Conservation (phyloP, 1,140 invertebrate genomes). For the Sitobion miscanthi region DNA sequence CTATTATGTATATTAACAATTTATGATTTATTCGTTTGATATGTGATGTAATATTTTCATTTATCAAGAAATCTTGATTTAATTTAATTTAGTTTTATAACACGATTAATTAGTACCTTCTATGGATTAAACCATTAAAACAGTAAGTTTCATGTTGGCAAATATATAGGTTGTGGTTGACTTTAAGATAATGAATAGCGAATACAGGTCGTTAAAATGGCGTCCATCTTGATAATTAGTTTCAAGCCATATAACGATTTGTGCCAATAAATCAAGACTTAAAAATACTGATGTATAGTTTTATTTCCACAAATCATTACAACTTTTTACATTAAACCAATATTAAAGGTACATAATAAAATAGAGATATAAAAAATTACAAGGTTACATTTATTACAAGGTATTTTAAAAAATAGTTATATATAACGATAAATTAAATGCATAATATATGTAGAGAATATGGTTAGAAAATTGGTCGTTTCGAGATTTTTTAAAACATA, state of each 20-base stretch:
- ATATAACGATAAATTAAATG: not conserved
- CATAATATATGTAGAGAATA: not conserved
- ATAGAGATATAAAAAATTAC: not conserved
- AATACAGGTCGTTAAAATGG: conserved; percentile 14
- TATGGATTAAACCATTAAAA: conserved; percentile 29
- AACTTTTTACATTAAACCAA: not conserved
- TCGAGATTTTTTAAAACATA: no score
- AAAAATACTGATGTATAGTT: not conserved
- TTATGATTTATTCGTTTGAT: not conserved
- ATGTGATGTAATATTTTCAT: not conserved
- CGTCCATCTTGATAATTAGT: not conserved
- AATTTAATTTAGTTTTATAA: not conserved
- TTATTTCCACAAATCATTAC: not conserved
- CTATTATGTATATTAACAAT: not conserved
- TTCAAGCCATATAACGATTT: not conserved
- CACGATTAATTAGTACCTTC: conserved; percentile 17
- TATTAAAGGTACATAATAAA: not conserved
- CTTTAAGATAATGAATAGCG: not conserved
- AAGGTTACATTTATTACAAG: not conserved
- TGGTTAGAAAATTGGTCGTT: not conserved
- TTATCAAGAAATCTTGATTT: not conserved
- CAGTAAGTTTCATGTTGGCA: not conserved
- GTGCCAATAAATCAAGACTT: not conserved
- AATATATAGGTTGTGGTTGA: not conserved
- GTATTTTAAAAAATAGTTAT: not conserved